Evolutionary conservation across 2,888 invertebrate species (phyloP).

Genomic region (Epistrophella euchroma): DNA sequence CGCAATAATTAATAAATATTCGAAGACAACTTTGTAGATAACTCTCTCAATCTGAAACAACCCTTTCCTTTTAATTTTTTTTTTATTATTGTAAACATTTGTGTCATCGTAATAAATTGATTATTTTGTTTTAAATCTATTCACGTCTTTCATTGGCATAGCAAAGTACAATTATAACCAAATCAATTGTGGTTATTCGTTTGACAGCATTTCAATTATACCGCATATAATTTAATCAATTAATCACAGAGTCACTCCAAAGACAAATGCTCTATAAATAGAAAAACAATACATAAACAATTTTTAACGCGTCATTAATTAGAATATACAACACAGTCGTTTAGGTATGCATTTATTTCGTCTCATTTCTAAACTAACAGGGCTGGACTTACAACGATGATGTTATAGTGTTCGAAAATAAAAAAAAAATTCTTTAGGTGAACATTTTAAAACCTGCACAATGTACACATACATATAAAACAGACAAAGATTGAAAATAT

Average conservation of each 20-base stretch:
- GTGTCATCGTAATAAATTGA: slow-evolving; percentile 1
- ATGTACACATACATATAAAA: too few relatives aligned
- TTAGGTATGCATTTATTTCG: too few relatives aligned
- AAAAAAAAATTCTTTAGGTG: too few relatives aligned
- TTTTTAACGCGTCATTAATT: slow-evolving; percentile 61
- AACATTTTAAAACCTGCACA: too few relatives aligned
- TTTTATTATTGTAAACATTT: background rate
- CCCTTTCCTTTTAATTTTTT: background rate
- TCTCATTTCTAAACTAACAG: background rate
- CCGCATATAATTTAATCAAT: slow-evolving; percentile 64
- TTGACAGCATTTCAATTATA: slow-evolving; percentile 18
- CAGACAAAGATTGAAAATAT: too few relatives aligned
- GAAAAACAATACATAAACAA: background rate
- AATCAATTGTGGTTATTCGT: slow-evolving; percentile 23
- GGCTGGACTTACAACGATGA: background rate
- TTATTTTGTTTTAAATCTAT: background rate
- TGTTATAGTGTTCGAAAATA: too few relatives aligned
- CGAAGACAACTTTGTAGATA: background rate
- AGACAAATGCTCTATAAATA: slow-evolving; percentile 31
- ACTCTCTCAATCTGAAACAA: background rate
- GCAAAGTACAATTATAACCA: slow-evolving; percentile 5
- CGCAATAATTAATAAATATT: too few relatives aligned
- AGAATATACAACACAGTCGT: slow-evolving; percentile 42
- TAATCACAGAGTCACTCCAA: slow-evolving; percentile 46
- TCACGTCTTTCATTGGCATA: slow-evolving; percentile 4